Conservation (phyloP, 2,888 invertebrate genomes). For the Mongoloraphidia duomilia region DNA sequence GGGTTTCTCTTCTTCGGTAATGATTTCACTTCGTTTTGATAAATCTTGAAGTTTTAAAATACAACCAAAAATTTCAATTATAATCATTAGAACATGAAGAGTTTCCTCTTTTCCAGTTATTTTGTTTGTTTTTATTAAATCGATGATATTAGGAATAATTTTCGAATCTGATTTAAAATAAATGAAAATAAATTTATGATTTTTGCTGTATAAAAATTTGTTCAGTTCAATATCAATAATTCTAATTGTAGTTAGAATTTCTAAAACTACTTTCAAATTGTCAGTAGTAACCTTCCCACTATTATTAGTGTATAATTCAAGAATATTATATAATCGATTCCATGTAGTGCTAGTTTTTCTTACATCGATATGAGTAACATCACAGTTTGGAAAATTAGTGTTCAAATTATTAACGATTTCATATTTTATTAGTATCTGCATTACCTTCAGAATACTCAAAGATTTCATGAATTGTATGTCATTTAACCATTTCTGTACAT, state of each 20-base stretch:
- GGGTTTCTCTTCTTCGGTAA: no score
- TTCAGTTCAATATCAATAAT: not conserved
- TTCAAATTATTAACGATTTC: not conserved
- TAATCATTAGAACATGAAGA: conserved; percentile 2
- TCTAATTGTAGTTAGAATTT: conserved; percentile 1
- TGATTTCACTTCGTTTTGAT: not conserved
- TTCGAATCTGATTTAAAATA: not conserved
- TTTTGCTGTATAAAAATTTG: no score
- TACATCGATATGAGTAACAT: not conserved
- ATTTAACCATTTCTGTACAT: not conserved
- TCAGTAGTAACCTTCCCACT: not conserved
- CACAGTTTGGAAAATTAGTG: not conserved
- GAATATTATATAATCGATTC: not conserved
- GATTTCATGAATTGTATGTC: not conserved
- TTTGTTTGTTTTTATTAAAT: conserved; percentile 3
- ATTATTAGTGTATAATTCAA: not conserved
- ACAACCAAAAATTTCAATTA: conserved; percentile 1
- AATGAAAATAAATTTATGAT: not conserved
- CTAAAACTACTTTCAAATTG: not conserved
- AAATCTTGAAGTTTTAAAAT: conserved; percentile 1
- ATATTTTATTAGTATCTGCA: not conserved
- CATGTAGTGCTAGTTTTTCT: not conserved
- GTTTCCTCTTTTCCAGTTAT: conserved; percentile 1
- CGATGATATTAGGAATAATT: not conserved
- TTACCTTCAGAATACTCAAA: not conserved